phyloP scores from a whole-genome alignment of 2,797 vertebrate species.

The Melanotaenia pygmaea region DNA sequence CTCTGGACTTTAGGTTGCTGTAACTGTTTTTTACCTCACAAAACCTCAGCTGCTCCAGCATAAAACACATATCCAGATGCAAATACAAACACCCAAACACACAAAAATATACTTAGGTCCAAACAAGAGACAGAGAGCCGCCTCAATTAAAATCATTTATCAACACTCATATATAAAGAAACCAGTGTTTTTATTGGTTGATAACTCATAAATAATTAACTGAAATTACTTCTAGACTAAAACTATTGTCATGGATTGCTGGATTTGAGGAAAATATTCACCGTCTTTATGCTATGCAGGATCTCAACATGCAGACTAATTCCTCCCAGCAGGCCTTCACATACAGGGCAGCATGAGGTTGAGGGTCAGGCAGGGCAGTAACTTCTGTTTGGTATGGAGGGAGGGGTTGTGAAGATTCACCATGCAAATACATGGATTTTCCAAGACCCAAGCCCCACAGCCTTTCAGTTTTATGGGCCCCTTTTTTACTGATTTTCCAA shows the following conservation, averaged over 20 bases:
- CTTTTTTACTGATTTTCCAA: slow-evolving; percentile 67
- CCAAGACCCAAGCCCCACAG: slow-evolving; percentile 30
- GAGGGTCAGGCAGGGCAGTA: slow-evolving; percentile 27
- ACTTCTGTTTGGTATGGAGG: slow-evolving; percentile 22
- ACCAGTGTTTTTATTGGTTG: background rate
- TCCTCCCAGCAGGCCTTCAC: slow-evolving; percentile 28
- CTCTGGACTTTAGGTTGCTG: slow-evolving; percentile 50
- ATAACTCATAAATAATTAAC: background rate
- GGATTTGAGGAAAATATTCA: background rate
- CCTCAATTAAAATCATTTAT: background rate
- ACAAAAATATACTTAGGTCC: slow-evolving; percentile 1
- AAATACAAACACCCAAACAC: slow-evolving; percentile 12
- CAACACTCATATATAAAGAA: background rate
- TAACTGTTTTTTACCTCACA: slow-evolving; percentile 46
- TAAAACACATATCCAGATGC: slow-evolving; percentile 18
- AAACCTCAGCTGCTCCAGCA: slow-evolving; percentile 37
- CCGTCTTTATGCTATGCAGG: background rate
- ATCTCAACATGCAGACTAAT: slow-evolving; percentile 20
- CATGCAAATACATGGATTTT: slow-evolving; percentile 42
- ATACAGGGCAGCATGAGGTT: slow-evolving; percentile 23
- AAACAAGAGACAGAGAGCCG: background rate
- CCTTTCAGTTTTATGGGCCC: slow-evolving; percentile 46
- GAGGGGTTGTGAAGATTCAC: slow-evolving; percentile 19
- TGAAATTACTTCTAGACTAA: background rate
- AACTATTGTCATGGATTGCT: background rate